Evolutionary conservation across 1,140 invertebrate species (phyloP).

Genomic region (Sycophila sp.): DNA sequence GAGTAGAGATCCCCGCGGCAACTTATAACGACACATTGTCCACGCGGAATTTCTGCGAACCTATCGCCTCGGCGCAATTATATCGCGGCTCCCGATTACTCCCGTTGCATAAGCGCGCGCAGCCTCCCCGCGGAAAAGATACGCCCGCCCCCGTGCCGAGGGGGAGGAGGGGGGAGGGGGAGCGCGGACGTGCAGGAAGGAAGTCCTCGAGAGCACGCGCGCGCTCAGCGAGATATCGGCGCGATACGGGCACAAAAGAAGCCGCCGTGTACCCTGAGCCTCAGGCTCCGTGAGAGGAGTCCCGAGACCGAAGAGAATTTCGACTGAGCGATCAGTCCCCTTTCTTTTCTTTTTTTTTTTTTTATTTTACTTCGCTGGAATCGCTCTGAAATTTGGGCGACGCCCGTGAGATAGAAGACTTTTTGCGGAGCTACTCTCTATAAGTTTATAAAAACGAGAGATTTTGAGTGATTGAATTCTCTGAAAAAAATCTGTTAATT

Average conservation of each 20-base stretch:
- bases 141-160: background rate
- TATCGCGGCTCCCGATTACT: background rate
- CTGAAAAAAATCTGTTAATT: too few species aligned
- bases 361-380: too few species aligned
- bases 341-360: slow-evolving; percentile 2
- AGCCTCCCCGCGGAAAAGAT: background rate
- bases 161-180: background rate
- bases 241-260: slow-evolving; percentile 18
- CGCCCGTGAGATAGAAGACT: too few species aligned
- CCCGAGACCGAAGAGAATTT: slow-evolving; percentile 8
- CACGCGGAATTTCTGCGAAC: background rate
- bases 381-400: too few species aligned
- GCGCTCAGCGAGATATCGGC: slow-evolving; percentile 10
- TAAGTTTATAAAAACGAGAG: too few species aligned
- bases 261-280: background rate
- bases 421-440: too few species aligned
- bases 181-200: background rate
- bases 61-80: background rate
- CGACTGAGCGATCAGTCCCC: background rate
- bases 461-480: too few species aligned
- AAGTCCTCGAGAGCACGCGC: slow-evolving; percentile 17
- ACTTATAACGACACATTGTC: background rate
- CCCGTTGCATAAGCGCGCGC: slow-evolving; percentile 4
- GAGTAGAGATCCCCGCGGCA: background rate
- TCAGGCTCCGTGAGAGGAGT: background rate